phyloP scores from a whole-genome alignment of 1,140 invertebrate species.

The Caligus rogercresseyi region DNA sequence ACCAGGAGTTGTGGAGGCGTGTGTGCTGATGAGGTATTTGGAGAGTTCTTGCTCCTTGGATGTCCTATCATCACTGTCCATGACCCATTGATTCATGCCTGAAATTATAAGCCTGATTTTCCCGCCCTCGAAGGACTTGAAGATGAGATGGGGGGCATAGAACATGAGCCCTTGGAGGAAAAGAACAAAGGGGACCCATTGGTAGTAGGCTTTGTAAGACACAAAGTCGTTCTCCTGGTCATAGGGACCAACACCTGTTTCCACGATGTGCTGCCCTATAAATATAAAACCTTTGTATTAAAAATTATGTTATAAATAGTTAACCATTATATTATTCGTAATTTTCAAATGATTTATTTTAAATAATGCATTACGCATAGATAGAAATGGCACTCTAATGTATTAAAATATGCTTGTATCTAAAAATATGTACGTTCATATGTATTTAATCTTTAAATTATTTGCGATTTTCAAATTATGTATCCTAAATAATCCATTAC shows the following conservation, averaged over 20 bases:
- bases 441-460: too few species aligned
- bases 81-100: constrained; percentile 6
- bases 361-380: too few species aligned
- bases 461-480: too few species aligned
- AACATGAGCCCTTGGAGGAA: constrained; percentile 27
- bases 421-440: too few species aligned
- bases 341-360: too few species aligned
- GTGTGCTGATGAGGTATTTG: constrained; percentile 19
- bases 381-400: too few species aligned
- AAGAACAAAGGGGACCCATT: constrained; percentile 36
- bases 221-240: constrained; percentile 2
- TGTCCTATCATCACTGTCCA: constrained; percentile 5
- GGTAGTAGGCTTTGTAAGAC: constrained; percentile 11
- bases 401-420: too few species aligned
- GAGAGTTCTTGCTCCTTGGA: constrained; percentile 18
- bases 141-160: constrained; percentile 29
- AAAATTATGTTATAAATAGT: not conserved
- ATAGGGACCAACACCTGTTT: constrained; percentile 18
- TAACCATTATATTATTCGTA: not conserved
- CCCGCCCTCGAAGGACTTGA: constrained; percentile 35
- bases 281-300: not conserved
- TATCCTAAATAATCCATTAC: too few species aligned
- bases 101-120: constrained; percentile 25
- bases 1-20: constrained; percentile 7
- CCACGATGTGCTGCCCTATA: not conserved